These are phyloP conservation scores for Suillia variegata DNA, from an alignment of 2,888 invertebrate species.

Conservation along the genomic window DNA sequence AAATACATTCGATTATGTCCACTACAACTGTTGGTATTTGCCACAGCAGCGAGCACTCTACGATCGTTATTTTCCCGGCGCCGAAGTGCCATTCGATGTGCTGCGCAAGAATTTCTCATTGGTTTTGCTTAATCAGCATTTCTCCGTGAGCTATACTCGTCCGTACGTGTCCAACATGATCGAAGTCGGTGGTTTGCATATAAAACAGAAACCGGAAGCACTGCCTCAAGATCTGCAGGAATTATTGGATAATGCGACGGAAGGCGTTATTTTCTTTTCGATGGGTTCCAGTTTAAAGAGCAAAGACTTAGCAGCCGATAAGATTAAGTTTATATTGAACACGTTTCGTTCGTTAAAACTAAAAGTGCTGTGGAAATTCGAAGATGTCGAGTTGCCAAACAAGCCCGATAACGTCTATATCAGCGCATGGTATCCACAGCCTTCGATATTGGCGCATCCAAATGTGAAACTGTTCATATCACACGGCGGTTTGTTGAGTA, in stretches of 20 bases:
- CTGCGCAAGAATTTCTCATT: conserved; percentile 47
- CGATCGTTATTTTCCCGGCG: conserved; percentile 36
- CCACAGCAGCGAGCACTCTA: conserved; percentile 40
- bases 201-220: conserved; percentile 43
- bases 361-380: conserved; percentile 61
- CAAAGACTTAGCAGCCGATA: conserved; percentile 41
- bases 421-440: conserved; percentile 61
- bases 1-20: conserved; percentile 30
- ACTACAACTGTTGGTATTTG: conserved; percentile 34
- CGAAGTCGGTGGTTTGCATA: conserved; percentile 57
- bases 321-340: conserved; percentile 35
- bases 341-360: conserved; percentile 39
- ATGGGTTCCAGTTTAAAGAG: conserved; percentile 59
- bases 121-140: conserved; percentile 54
- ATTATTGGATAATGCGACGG: conserved; percentile 56
- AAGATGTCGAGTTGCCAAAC: conserved; percentile 47
- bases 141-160: conserved; percentile 48
- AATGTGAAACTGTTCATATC: conserved; percentile 62
- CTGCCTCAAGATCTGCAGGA: conserved; percentile 53
- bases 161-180: conserved; percentile 58
- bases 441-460: conserved; percentile 61
- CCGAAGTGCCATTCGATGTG: conserved; percentile 34
- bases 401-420: conserved; percentile 50
- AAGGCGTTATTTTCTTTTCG: conserved; percentile 62
- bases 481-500: conserved; percentile 62